Evolutionary conservation across 37 sponge, comb jelly and placozoan species (phyloP), one percentile per base, ranked within the genome.

Genomic region (Beroe forskalii): DNA sequence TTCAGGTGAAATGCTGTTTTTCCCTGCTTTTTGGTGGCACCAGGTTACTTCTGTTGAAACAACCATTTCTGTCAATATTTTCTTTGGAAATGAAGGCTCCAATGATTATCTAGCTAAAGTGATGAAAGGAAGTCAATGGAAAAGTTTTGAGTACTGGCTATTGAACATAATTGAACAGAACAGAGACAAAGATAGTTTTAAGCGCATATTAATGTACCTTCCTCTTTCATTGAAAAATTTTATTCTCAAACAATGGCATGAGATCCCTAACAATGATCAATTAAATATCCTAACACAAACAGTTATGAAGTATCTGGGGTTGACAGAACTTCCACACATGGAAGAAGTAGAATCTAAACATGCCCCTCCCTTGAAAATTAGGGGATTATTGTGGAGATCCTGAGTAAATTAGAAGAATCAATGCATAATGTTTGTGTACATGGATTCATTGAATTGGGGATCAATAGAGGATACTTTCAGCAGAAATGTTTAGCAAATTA

Each of bases 161-260:
- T 67, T 67, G 36, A 67, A 67, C 36, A 67, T 67, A 19, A 67
- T 67, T 67, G 67, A 67, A 17, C 67, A 67, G 36, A 67, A 67
- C 14, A 30, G 19, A 67, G 35, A 30, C 12, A 33, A 33, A 67
- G 67, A 67, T 19, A 33, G 35, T 33, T 67, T 67, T 17, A 30
- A 32, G 14, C 67, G 67, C 8, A 67, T 67, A 67, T 67, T 67
- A 17, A 32, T 32, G 36, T 33, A 67, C 19, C 19, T 67, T 19
- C 67, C 67, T 17, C 67, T 33, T 19, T 67, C 17, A 8, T 19
- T 67, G 12, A 32, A 67, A 30, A 67, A 67, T 17, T 67, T 67
- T 17, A 33, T 67, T 32, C 19, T 67, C 8, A 67, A 67, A 32
- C 67, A 67, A 32, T 67, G 36, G 32, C 67, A 67, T 67, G 67